Conservation (phyloP, 2,888 invertebrate genomes). For the Chydorus sphaericus region DNA sequence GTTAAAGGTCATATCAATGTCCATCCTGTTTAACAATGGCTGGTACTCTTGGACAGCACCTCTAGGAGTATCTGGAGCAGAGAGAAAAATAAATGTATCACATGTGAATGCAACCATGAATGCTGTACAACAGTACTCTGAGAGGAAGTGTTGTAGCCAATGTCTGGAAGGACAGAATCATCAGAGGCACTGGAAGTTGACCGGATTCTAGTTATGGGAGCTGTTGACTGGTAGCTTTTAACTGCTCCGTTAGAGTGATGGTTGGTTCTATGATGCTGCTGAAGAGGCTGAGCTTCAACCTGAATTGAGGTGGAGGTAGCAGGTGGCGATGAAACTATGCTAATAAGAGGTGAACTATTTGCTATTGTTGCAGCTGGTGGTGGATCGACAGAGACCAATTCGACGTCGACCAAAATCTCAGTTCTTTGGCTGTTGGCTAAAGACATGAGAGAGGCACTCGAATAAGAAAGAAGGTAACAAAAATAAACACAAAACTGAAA, state of each 20-base stretch:
- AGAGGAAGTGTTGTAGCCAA: conserved; percentile 39
- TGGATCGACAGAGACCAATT: conserved; percentile 9
- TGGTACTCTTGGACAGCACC: conserved; percentile 84
- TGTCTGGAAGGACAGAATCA: conserved; percentile 64
- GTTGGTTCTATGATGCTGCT: background rate
- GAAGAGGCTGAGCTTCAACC: conserved; percentile 8
- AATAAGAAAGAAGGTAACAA: background rate
- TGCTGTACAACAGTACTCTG: conserved; percentile 36
- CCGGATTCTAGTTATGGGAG: conserved; percentile 15
- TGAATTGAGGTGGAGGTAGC: background rate
- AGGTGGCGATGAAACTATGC: background rate
- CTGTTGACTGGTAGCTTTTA: conserved; percentile 10
- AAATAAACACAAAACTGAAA: too few species aligned
- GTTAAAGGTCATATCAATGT: conserved; percentile 60
- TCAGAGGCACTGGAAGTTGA: conserved; percentile 30
- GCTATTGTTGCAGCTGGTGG: background rate
- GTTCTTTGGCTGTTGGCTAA: conserved; percentile 8
- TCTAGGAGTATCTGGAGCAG: conserved; percentile 64
- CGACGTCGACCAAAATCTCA: conserved; percentile 13
- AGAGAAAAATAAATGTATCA: conserved; percentile 3
- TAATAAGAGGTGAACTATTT: background rate
- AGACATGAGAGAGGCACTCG: conserved; percentile 12
- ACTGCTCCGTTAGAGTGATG: conserved; percentile 5
- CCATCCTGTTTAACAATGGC: conserved; percentile 71
- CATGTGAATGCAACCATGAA: background rate